Percentiles rank a stretch among this genome's conserved stretches.
phyloP scores from a whole-genome alignment of 2,113 vertebrate species.

The Rhea americana region DNA sequence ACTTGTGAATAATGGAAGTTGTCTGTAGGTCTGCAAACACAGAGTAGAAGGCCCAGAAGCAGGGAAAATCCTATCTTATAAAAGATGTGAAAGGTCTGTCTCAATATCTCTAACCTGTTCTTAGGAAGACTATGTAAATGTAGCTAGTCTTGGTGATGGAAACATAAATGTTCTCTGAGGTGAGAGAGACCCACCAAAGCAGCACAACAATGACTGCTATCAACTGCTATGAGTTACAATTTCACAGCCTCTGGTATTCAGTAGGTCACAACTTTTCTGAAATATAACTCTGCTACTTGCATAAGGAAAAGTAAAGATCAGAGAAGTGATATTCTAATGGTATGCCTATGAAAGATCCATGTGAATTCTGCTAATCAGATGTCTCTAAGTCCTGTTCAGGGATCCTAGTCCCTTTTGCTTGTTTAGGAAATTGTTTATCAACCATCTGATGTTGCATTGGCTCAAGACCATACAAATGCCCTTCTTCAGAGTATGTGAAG shows the following conservation, averaged over 20 bases:
- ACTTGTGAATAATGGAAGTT: neutral
- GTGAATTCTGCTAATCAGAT: neutral
- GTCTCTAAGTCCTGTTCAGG: neutral
- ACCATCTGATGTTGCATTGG: neutral
- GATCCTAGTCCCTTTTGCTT: neutral
- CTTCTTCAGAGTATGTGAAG: neutral
- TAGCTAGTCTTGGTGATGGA: neutral
- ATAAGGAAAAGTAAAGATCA: neutral
- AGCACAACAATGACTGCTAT: fast-evolving
- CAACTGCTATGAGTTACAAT: neutral
- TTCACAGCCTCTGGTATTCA: neutral
- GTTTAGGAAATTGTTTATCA: neutral
- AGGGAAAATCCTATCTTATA: neutral
- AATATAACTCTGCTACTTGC: neutral
- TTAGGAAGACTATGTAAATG: neutral
- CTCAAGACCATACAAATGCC: neutral
- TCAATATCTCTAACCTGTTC: neutral
- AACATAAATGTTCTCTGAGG: neutral
- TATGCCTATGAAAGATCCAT: neutral
- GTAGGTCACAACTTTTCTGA: neutral
- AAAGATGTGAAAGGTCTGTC: neutral
- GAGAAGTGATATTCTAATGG: neutral
- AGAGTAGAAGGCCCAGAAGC: neutral
- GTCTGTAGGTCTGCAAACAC: neutral
- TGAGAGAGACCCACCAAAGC: neutral